Evolutionary conservation across 2,113 vertebrate genomes (phyloP), one percentile per base, ranked within the genome.

Genomic region (Callipepla squamata): DNA sequence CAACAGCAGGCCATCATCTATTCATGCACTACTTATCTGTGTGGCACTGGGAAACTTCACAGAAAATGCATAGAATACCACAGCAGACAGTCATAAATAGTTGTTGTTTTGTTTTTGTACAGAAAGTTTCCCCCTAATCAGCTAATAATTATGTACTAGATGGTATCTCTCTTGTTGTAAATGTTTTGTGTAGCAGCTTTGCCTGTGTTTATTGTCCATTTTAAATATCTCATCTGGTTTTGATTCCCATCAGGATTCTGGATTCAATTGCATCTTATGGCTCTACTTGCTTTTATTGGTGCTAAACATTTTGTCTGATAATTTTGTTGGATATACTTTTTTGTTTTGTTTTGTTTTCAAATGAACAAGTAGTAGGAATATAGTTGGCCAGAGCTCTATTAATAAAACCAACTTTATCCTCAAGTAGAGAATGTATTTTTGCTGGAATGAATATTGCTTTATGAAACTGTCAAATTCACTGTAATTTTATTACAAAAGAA

Each of bases 391-490:
- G 68, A 78, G 44, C 38, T 89, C 47, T 89, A 91, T 93, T 95
- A 93, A 94, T 94, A 94, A 94, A 94, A 93, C 47, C 50, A 91
- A 83, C 87, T 92, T 40, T 40, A 40, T 40, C 40, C 40, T 94
- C 81, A 92, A 96, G 75, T 20, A 76, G 69, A 86, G 90, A 92
- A 92, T 22, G 69, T 96, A 92, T 96, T 96, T 96, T 94, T 96
- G 15, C 95, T 95, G 94, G 91, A 96, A 96, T 91, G 87, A 92
- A 94, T 94, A 96, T 88, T 94, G 47, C 91, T 93, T 94, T 89
- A 91, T 95, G 76, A 96, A 96, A 94, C 87, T 93, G 89, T 94
- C 93, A 91, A 65, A 87, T 87, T 92, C 85, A 90, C 81, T 91
- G 51, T 83, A 94, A 94, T 91, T 93, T 92, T 95, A 82, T 94